These are phyloP conservation scores for Drosophila busckii DNA, from an alignment of 1,140 invertebrate species.

Conservation along the genomic window DNA sequence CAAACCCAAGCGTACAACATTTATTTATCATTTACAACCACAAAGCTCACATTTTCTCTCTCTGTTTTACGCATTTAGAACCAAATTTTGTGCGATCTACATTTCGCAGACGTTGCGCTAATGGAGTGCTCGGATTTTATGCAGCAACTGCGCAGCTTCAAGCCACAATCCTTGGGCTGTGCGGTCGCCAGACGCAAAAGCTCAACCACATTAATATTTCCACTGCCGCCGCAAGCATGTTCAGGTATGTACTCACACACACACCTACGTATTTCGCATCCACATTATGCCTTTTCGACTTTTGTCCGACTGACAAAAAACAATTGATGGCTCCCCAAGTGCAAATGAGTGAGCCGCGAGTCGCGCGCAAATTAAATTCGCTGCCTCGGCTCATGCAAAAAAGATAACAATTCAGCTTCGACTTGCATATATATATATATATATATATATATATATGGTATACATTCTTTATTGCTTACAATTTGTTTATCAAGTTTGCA, in stretches of 20 bases:
- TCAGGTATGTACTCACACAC: conserved; percentile 86
- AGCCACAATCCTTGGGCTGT: conserved; percentile 95
- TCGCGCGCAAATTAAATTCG: too few relatives aligned
- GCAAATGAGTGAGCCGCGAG: too few relatives aligned
- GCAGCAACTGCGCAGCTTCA: conserved; percentile 96
- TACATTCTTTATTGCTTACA: too few relatives aligned
- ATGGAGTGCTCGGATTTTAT: conserved; percentile 98
- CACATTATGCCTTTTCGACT: neutral
- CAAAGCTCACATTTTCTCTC: neutral
- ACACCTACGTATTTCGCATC: too few relatives aligned
- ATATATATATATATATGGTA: too few relatives aligned
- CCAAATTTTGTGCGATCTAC: conserved; percentile 79
- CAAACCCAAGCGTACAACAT: conserved; percentile 30
- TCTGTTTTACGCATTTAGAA: conserved; percentile 38
- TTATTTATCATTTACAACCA: conserved; percentile 7
- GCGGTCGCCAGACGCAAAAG: conserved; percentile 94
- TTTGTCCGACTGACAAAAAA: too few relatives aligned
- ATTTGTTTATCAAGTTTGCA: too few relatives aligned
- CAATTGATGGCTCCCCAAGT: too few relatives aligned
- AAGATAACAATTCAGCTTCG: too few relatives aligned
- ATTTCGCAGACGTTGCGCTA: conserved; percentile 89
- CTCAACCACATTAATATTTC: conserved; percentile 96
- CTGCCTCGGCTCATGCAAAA: too few relatives aligned
- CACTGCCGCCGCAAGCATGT: conserved; percentile 94
- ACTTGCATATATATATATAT: too few relatives aligned